Evolutionary conservation across 2,113 vertebrate species (phyloP).

Genomic region (Apodemus speciosus): DNA sequence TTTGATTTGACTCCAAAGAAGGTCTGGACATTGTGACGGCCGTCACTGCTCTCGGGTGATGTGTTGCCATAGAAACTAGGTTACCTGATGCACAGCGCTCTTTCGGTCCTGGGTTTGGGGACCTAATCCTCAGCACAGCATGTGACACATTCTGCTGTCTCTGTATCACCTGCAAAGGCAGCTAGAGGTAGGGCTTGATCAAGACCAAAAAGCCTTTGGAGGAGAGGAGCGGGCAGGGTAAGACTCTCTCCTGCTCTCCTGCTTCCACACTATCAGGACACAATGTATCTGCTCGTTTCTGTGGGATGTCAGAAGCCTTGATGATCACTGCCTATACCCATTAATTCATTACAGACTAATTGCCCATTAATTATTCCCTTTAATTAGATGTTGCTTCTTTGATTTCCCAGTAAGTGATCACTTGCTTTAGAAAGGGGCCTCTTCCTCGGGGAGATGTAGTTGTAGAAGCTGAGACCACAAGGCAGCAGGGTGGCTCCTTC

Average conservation of each 20-base stretch:
- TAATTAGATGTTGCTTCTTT: conserved; percentile 62
- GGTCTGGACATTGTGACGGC: neutral
- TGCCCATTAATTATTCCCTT: conserved; percentile 64
- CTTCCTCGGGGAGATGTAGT: conserved; percentile 15
- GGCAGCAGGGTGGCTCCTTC: neutral
- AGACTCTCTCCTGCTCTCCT: neutral
- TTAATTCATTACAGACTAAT: conserved; percentile 64
- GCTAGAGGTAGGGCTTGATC: neutral
- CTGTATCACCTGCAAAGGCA: neutral
- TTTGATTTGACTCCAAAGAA: neutral
- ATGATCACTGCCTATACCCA: conserved; percentile 15
- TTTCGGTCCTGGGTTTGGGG: neutral
- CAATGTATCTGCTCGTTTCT: neutral
- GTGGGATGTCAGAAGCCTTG: neutral
- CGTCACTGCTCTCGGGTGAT: accelerated
- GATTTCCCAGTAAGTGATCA: conserved; percentile 61
- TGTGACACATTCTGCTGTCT: neutral
- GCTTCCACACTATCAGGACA: neutral
- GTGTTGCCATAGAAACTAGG: conserved; percentile 21
- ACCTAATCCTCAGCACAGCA: neutral
- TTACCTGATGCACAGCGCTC: neutral
- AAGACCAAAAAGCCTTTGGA: neutral
- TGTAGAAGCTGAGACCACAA: neutral
- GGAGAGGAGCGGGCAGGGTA: accelerated
- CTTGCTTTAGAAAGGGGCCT: conserved; percentile 47